Evolutionary conservation across 2,888 invertebrate genomes (phyloP).

Genomic region (Metacarcinus magister): DNA sequence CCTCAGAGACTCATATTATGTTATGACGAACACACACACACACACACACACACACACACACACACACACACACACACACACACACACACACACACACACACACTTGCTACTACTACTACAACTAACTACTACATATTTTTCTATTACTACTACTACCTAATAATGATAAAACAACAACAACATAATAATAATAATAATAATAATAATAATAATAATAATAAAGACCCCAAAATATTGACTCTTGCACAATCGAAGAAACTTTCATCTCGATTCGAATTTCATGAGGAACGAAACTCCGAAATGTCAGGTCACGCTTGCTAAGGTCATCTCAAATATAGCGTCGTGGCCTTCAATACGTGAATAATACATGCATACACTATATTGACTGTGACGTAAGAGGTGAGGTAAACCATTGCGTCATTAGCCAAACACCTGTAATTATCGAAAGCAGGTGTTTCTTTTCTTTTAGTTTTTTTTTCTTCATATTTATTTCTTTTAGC

Average conservation of each 20-base stretch:
- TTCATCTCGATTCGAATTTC: conserved; percentile 32
- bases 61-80: neutral
- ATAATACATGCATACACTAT: neutral
- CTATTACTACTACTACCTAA: neutral
- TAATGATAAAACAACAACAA: neutral
- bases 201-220: too few species aligned
- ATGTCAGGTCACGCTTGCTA: neutral
- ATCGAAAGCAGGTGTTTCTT: neutral
- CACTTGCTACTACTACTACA: neutral
- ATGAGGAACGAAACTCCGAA: neutral
- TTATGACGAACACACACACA: neutral
- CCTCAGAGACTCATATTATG: neutral
- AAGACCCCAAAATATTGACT: neutral
- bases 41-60: conserved; percentile 58
- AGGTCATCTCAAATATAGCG: neutral
- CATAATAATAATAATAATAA: neutral
- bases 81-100: neutral
- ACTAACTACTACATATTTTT: neutral
- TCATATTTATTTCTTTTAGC: neutral
- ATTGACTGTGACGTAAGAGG: neutral
- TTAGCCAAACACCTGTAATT: neutral
- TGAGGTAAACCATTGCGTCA: too few species aligned
- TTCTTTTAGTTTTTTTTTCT: neutral
- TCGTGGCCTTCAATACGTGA: neutral
- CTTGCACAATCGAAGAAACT: neutral